Evolutionary conservation across 2,888 invertebrate genomes (phyloP).

Genomic region (Patella caerulea): DNA sequence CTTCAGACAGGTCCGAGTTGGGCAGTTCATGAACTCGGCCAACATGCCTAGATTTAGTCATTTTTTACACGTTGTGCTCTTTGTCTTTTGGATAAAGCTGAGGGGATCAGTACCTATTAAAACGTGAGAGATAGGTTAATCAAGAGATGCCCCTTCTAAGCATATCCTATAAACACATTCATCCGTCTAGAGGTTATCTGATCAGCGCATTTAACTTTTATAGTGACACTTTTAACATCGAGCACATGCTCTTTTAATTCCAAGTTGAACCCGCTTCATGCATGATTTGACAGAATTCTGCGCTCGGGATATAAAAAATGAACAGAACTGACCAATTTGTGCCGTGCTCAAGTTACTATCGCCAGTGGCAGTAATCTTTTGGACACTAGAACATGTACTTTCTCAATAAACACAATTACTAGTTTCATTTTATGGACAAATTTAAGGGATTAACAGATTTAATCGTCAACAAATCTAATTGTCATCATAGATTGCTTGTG

Average conservation of each 20-base stretch:
- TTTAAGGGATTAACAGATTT: too few species aligned
- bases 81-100: background rate
- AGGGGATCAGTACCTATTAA: background rate
- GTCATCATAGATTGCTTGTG: too few species aligned
- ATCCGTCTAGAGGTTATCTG: background rate
- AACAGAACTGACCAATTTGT: too few species aligned
- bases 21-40: background rate
- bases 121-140: conserved; percentile 10
- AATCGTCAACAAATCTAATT: too few species aligned
- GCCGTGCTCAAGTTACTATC: too few species aligned
- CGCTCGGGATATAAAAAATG: too few species aligned
- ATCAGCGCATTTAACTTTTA: conserved; percentile 2
- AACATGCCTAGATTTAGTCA: conserved; percentile 4
- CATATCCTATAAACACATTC: conserved; percentile 5
- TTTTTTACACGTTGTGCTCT: conserved; percentile 2
- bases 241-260: conserved; percentile 5
- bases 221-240: conserved; percentile 5
- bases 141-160: conserved; percentile 1
- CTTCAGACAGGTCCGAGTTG: background rate
- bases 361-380: too few species aligned
- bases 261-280: background rate
- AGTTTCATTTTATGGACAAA: too few species aligned
- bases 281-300: background rate
- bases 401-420: too few species aligned
- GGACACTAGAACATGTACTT: too few species aligned